Percentiles rank a stretch among this genome's conserved stretches.
Conservation (phyloP, 1,140 invertebrate genomes). For the Diorhabda carinulata region DNA sequence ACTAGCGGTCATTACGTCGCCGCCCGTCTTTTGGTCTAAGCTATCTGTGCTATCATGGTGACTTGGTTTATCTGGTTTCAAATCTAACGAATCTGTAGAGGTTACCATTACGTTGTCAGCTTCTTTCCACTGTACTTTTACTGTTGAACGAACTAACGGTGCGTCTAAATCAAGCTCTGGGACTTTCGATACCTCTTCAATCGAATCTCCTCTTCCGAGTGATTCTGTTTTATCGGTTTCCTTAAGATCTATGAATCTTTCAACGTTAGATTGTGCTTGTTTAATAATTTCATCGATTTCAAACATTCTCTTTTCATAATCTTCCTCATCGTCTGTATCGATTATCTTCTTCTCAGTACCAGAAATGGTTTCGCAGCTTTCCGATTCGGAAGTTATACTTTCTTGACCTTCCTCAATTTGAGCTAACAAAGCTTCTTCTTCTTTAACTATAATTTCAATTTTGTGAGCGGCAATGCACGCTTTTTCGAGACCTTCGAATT, state of each 20-base stretch:
- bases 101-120: conserved; percentile 55
- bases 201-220: conserved; percentile 50
- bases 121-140: conserved; percentile 43
- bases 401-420: conserved; percentile 67
- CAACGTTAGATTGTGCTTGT: conserved; percentile 66
- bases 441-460: conserved; percentile 76
- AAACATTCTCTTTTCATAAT: conserved; percentile 68
- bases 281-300: conserved; percentile 72
- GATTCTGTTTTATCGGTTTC: conserved; percentile 52
- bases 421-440: conserved; percentile 78
- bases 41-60: conserved; percentile 57
- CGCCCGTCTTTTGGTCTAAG: conserved; percentile 53
- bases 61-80: conserved; percentile 46
- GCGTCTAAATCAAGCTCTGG: conserved; percentile 51
- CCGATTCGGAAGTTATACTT: conserved; percentile 60
- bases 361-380: conserved; percentile 66
- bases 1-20: conserved; percentile 58
- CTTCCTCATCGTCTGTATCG: conserved; percentile 52
- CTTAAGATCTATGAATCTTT: conserved; percentile 57
- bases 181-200: conserved; percentile 52
- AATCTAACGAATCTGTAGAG: conserved; percentile 61
- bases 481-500: conserved; percentile 89
- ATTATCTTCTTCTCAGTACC: conserved; percentile 50
- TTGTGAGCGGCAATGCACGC: conserved; percentile 79
- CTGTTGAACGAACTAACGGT: conserved; percentile 39